A percentile compares a stretch with the other conserved stretches of the same genome.
These are phyloP conservation scores for Salvelinus namaycush DNA, from an alignment of 2,113 vertebrate species.

Conservation along the genomic window DNA sequence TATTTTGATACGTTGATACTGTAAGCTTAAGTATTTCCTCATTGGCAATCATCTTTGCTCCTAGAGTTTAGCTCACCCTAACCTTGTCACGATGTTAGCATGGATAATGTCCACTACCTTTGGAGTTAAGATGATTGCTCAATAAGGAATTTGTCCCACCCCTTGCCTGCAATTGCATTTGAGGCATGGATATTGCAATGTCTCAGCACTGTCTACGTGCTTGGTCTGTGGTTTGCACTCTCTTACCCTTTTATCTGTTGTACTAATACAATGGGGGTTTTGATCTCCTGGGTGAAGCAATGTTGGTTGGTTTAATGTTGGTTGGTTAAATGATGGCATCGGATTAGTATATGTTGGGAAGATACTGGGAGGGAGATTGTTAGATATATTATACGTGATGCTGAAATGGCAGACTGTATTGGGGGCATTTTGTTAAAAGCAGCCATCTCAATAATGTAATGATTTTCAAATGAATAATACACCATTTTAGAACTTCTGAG, in stretches of 20 bases:
- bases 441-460: background rate
- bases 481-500: too few relatives aligned
- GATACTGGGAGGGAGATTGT: conserved; percentile 14
- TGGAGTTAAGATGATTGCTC: conserved; percentile 55
- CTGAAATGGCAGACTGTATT: conserved; percentile 4
- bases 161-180: conserved; percentile 59
- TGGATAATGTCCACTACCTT: conserved; percentile 7
- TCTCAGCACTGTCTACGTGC: conserved; percentile 55
- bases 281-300: conserved; percentile 44
- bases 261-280: conserved; percentile 60
- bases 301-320: background rate
- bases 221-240: conserved; percentile 60
- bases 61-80: background rate
- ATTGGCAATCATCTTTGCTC: conserved; percentile 52
- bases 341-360: conserved; percentile 32
- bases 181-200: conserved; percentile 65
- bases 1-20: conserved; percentile 11
- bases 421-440: background rate
- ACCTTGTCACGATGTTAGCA: background rate
- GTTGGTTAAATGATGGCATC: conserved; percentile 55
- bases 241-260: conserved; percentile 54
- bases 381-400: background rate
- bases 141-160: conserved; percentile 49
- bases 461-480: background rate
- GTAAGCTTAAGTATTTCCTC: conserved; percentile 36